A percentile compares a stretch with the other conserved stretches of the same genome.
phyloP scores from a whole-genome alignment of 1,140 invertebrate genomes.

The Chrysomallon squamiferum region DNA sequence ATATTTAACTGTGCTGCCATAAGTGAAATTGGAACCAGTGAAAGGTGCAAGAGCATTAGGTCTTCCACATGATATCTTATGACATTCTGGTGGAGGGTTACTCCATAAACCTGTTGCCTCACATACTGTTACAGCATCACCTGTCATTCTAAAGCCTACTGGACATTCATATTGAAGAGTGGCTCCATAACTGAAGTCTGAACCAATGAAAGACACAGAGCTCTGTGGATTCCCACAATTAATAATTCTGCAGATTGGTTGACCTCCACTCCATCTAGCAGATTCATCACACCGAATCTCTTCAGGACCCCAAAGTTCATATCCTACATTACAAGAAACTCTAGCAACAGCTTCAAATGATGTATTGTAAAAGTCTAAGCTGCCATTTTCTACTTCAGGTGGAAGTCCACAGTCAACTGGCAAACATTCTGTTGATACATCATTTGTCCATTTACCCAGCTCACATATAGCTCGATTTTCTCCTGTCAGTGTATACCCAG shows the following conservation, averaged over 20 bases:
- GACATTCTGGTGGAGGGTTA: conserved; percentile 80
- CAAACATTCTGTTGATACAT: conserved; percentile 67
- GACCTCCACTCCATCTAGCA: conserved; percentile 36
- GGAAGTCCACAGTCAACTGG: conserved; percentile 83
- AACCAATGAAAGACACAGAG: not conserved
- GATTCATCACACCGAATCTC: conserved; percentile 27
- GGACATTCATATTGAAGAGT: conserved; percentile 81
- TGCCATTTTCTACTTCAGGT: conserved; percentile 77
- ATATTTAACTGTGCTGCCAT: conserved; percentile 5
- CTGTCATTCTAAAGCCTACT: conserved; percentile 82
- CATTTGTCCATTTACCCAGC: conserved; percentile 34
- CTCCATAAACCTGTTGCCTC: conserved; percentile 87
- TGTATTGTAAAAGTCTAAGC: conserved; percentile 71
- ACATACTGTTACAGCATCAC: conserved; percentile 75
- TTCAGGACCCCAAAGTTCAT: conserved; percentile 18
- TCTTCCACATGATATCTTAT: conserved; percentile 61
- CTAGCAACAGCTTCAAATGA: conserved; percentile 69
- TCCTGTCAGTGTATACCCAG: conserved; percentile 37
- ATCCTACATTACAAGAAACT: conserved; percentile 45
- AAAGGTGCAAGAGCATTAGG: conserved; percentile 20
- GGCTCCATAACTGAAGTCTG: conserved; percentile 74
- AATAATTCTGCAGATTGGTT: conserved; percentile 31
- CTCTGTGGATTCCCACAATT: conserved; percentile 29
- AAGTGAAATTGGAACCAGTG: conserved; percentile 10
- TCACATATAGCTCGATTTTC: conserved; percentile 24